Evolutionary conservation across 1,140 invertebrate genomes (phyloP), one percentile per base, ranked within the genome.

Genomic region (Bacillus rossius): DNA sequence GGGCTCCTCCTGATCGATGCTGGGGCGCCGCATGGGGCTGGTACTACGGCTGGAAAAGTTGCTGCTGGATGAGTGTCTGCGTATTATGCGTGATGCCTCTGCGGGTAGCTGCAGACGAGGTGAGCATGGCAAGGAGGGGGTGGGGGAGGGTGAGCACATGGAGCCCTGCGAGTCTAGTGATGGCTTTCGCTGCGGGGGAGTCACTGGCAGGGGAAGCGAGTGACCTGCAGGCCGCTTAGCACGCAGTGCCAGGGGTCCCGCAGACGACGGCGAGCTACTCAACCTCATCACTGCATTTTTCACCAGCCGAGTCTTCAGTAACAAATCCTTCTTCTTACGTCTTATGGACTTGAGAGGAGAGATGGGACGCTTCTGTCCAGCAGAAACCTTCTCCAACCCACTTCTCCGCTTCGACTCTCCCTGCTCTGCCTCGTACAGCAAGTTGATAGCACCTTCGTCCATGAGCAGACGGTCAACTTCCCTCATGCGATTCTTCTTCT

Each of bases 381-480:
- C 19, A 7, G n/a, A 19, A 20, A 25, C 19, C 20, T 45, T 20
- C 37, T 47, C 55, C 10, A 34, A 22, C 25, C 20, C 22, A 43
- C 53, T 55, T 14, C 53, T 17, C 14, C 53, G 5, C 53, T 54
- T 40, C 51, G 58, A 51, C 41, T 59, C 20, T 57, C 57, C 77
- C 55, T 82, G 81, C 64, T 87, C 83, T 1, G 90, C 78, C 19
- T 89, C 85, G 64, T 90, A 89, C 14, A 92, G 75, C 79, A 92
- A 86, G 71, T 91, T 91, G 1, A 91, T 86, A 2, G 89, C 88
- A 1, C 90, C 90, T 70, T 92, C 90, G 71, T 92, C 90, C 71
- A 88, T 88, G 57, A 92, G 73, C 40, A 92, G 69, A 59, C 79
- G 82, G 64, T 91, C 87, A 42, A 92, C 79, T 76, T 92, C 90